phyloP scores from a whole-genome alignment of 1,140 invertebrate genomes.

The Papilio polyxenes region DNA sequence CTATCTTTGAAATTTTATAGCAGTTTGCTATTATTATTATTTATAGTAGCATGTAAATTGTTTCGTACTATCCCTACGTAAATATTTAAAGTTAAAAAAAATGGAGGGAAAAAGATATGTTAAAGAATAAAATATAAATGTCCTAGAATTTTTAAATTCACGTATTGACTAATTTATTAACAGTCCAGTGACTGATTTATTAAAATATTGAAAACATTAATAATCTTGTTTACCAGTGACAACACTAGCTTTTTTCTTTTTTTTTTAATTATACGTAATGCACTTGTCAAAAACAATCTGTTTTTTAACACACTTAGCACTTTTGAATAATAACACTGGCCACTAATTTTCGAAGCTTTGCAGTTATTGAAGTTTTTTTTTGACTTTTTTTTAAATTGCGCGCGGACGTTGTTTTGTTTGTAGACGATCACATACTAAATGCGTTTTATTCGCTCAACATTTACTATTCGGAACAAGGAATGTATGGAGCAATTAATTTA shows the following conservation, averaged over 20 bases:
- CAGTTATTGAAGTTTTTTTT: conserved; percentile 23
- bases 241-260: conserved; percentile 39
- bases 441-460: conserved; percentile 53
- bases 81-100: too few relatives aligned
- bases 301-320: not conserved
- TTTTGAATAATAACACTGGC: conserved; percentile 1
- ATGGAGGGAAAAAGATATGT: not conserved
- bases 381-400: conserved; percentile 38
- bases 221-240: conserved; percentile 27
- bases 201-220: too few relatives aligned
- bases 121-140: too few relatives aligned
- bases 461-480: conserved; percentile 40
- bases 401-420: conserved; percentile 48
- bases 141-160: too few relatives aligned
- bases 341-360: not conserved
- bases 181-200: too few relatives aligned
- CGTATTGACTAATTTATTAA: too few relatives aligned
- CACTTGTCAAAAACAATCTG: not conserved
- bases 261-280: conserved; percentile 8
- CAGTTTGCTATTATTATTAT: not conserved
- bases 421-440: conserved; percentile 57
- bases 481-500: conserved; percentile 32
- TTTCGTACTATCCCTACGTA: too few relatives aligned
- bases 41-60: too few relatives aligned
- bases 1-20: not conserved